Percentiles rank a stretch among this genome's conserved stretches.
Evolutionary conservation across 1,140 invertebrate genomes (phyloP).

Genomic region (Camponotus pennsylvanicus): DNA sequence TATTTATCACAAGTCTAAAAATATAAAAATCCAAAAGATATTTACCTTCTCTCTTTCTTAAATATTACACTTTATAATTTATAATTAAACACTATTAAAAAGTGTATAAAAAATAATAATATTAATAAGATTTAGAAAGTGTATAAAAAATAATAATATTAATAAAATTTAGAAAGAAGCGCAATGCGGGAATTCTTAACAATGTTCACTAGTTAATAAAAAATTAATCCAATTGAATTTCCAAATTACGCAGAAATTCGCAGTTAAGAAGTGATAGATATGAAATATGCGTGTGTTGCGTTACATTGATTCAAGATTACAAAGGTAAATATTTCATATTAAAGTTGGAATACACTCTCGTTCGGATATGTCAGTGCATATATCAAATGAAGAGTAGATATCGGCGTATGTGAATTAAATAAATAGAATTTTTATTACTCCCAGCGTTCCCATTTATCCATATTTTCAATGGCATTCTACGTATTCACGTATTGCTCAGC

Average conservation of each 20-base stretch:
- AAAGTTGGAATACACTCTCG: background rate
- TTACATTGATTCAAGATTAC: conserved; percentile 26
- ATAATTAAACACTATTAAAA: background rate
- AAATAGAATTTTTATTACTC: conserved; percentile 1
- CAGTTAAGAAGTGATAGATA: conserved; percentile 9
- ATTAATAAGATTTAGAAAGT: too few relatives aligned
- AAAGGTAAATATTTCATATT: background rate
- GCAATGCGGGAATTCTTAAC: background rate
- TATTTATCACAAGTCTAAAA: background rate
- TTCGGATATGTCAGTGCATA: background rate
- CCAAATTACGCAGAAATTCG: background rate
- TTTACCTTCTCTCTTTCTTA: background rate
- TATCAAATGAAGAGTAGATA: conserved; percentile 19
- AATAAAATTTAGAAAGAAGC: background rate
- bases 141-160: too few relatives aligned
- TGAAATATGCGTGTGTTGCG: background rate
- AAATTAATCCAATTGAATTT: background rate
- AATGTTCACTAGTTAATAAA: background rate
- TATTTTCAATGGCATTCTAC: conserved; percentile 3
- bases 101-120: background rate
- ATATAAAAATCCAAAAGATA: background rate
- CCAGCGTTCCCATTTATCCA: background rate
- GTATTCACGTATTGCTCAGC: background rate
- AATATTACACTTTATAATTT: background rate
- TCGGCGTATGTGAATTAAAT: background rate